These are phyloP conservation scores for Drosophila nigrodunni DNA, from an alignment of 1,140 invertebrate species.

Conservation along the genomic window DNA sequence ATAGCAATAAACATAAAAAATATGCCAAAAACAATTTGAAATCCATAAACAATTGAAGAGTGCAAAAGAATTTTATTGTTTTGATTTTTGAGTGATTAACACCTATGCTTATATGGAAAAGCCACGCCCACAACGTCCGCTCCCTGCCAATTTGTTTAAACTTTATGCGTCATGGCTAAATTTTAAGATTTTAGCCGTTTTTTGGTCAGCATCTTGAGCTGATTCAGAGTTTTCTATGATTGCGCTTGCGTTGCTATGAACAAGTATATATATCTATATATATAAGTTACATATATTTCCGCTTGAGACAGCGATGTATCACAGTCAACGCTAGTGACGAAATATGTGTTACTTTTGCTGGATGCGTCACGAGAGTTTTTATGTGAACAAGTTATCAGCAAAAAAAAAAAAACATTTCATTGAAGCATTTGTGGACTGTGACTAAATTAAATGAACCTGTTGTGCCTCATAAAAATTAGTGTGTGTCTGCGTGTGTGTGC, in stretches of 20 bases:
- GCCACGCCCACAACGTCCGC: constrained; percentile 12
- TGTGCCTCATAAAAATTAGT: constrained; percentile 44
- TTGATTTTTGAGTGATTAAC: constrained; percentile 58
- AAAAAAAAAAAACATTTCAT: constrained; percentile 15
- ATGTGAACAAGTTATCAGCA: constrained; percentile 62
- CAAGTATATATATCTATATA: not conserved
- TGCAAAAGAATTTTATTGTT: constrained; percentile 17
- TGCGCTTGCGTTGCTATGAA: not conserved
- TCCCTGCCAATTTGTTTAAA: constrained; percentile 43
- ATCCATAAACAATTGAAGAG: constrained; percentile 14
- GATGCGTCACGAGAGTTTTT: constrained; percentile 59
- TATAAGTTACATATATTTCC: constrained; percentile 40
- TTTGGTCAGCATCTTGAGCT: constrained; percentile 38
- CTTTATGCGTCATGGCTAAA: constrained; percentile 50
- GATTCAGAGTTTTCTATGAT: constrained; percentile 32
- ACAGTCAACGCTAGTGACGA: not conserved
- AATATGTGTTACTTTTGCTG: constrained; percentile 1
- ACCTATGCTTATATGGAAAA: constrained; percentile 21
- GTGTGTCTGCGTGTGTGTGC: not conserved
- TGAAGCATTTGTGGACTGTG: constrained; percentile 46
- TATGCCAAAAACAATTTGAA: not conserved
- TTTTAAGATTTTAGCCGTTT: constrained; percentile 18
- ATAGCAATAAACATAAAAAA: constrained; percentile 2
- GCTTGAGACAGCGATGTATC: constrained; percentile 23
- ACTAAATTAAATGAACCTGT: constrained; percentile 76